Base-by-base conservation (phyloP, 2,888 invertebrate genomes). In the Agrochola circellaris region DNA sequence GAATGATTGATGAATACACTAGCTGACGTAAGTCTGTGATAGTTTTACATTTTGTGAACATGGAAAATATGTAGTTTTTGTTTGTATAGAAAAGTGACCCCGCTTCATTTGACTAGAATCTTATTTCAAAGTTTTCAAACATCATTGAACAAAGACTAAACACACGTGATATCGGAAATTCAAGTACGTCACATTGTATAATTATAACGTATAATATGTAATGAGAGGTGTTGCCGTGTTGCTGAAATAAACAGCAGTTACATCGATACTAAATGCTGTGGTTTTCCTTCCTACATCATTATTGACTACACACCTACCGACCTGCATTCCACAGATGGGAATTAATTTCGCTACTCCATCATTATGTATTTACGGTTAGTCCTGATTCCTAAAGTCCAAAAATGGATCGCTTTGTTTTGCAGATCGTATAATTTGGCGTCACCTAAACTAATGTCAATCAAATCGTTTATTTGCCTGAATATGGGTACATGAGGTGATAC, bases 271-370 rank as follows among this genome's bases (percentile, higher is more conserved):
- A 48, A 58, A 56, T 66, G 20, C 7, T 79, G 71, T 42, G 75
- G 75, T 82, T 82, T 82, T 82, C 84, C 84, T 79, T 73, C 61
- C 64, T 60, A 7, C 56, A 56, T 51, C 30, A 62, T 45, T 64
- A 30, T 26, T 20, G 38, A 51, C 51, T 51, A 23, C 23, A 51
- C 51, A 3, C 23, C 11, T 58, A 56, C 45, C 1, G 30, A 13
- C 48, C 30, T 30, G 48, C 30, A 20, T 51, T 42, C 23, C 20
- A n/a, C 20, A 42, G 20, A 30, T 38, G 26, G 13, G 15, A 30
- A 51, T n/a, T 51, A 51, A 61, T 79, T 30, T 60, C 48, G 30
- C 30, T 34, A 69, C 2, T 54, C 17, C 23, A 9, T 56, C 11
- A 26, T 34, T 48, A 26, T 34, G 23, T 45, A 15, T 62, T 75